Evolutionary conservation across 2,888 invertebrate genomes (phyloP), one percentile per base, ranked within the genome.

Genomic region (Synergus laeviventris): DNA sequence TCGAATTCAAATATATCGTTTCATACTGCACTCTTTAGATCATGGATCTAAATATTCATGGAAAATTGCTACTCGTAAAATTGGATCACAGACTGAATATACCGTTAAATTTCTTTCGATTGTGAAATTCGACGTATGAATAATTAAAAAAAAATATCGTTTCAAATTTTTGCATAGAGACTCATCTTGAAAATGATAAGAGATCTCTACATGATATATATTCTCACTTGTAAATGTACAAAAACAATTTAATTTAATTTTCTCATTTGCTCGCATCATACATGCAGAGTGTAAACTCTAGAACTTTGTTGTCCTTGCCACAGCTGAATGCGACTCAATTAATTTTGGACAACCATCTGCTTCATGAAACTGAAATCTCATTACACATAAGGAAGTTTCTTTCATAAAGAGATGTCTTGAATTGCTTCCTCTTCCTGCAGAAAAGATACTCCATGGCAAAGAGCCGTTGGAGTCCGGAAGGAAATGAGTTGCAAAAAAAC

Each of bases 301-400:
- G 24, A 66, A 66, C 24, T 66, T 66, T 66, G 66, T 42, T 39
- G 42, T 45, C 45, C 16, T 21, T 42, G 14, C 18, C 42, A 64
- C 42, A 66, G 66, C 42, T 66, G 49, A 49, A 16, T 49, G 49
- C 5, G 14, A n/a, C 49, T 66, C 42, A 45, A 66, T 42, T 66
- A 24, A 16, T 66, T 62, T 66, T 66, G 45, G 24, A 66, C 66
- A 66, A 66, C 24, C 66, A 66, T 66, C 24, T 66, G 66, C 24
- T 21, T 16, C 66, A 66, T 42, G 39, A 66, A 66, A 39, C 66
- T 66, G 66, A 45, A 66, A 66, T 66, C 24, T 42, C 64, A 66
- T 42, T 66, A 39, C 42, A 49, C 66, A 24, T 45, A 66, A 66
- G 21, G 66, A 66, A 66, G 66, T 66, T 66, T 66, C 66, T 66